Percentiles rank a stretch among this genome's conserved stretches.
phyloP scores from a whole-genome alignment of 2,797 vertebrate genomes.

The Xiphorhynchus erythropygius region DNA sequence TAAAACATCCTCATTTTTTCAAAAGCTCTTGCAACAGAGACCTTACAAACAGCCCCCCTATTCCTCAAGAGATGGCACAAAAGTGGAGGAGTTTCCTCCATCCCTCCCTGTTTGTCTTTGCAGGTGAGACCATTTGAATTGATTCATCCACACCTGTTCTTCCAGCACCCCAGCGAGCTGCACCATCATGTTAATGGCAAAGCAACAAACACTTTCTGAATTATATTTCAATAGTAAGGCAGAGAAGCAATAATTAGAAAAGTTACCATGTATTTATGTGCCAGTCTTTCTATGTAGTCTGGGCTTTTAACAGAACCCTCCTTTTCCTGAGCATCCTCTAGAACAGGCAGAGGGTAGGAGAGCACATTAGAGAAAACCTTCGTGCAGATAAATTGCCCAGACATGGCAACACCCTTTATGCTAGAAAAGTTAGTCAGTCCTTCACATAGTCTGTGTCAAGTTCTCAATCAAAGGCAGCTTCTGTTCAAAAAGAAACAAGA shows the following conservation, averaged over 20 bases:
- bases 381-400: not conserved
- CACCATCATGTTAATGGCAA: not conserved
- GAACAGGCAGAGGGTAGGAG: not conserved
- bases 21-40: not conserved
- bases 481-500: not conserved
- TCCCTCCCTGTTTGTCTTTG: not conserved
- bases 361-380: not conserved
- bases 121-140: not conserved
- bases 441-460: not conserved
- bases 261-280: conserved; percentile 82
- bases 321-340: conserved; percentile 50
- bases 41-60: not conserved
- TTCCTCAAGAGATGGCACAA: not conserved
- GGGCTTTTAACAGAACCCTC: conserved; percentile 28
- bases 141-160: not conserved
- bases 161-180: not conserved
- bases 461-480: not conserved
- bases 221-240: not conserved
- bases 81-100: not conserved
- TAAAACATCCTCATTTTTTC: not conserved
- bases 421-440: not conserved
- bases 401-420: not conserved
- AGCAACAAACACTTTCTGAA: not conserved
- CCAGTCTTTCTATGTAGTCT: conserved; percentile 74
- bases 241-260: not conserved